Conservation (phyloP, 2,888 invertebrate genomes). For the Epinotia brunnichana region DNA sequence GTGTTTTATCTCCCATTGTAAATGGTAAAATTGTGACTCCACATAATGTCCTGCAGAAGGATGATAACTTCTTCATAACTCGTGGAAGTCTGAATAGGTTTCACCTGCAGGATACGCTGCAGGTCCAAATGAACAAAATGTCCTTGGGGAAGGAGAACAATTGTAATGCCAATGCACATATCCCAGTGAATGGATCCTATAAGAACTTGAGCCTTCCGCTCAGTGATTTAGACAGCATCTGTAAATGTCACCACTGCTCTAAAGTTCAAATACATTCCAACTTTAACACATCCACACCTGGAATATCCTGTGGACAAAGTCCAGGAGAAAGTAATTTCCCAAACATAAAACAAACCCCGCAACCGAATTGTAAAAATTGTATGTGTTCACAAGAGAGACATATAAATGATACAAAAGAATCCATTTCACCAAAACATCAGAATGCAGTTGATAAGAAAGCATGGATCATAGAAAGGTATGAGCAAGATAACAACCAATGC, state of each 20-base stretch:
- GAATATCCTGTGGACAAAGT: slow-evolving; percentile 1
- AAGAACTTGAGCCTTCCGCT: background rate
- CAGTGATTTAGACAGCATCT: slow-evolving; percentile 49
- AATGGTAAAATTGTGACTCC: slow-evolving; percentile 52
- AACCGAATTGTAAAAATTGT: slow-evolving; percentile 23
- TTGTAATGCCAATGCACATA: slow-evolving; percentile 48
- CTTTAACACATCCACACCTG: slow-evolving; percentile 37
- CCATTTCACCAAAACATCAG: slow-evolving; percentile 47
- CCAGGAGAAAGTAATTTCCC: background rate
- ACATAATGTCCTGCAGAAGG: slow-evolving; percentile 59
- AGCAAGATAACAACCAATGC: slow-evolving; percentile 59
- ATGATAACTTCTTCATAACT: slow-evolving; percentile 71
- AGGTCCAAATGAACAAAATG: slow-evolving; percentile 57
- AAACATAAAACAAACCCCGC: background rate
- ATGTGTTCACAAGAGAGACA: slow-evolving; percentile 29
- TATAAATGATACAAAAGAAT: slow-evolving; percentile 26
- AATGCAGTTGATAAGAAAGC: slow-evolving; percentile 72
- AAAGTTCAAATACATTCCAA: slow-evolving; percentile 47
- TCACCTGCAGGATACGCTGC: slow-evolving; percentile 52
- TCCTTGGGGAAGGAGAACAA: slow-evolving; percentile 68
- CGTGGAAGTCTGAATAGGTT: slow-evolving; percentile 62
- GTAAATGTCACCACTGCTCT: slow-evolving; percentile 67
- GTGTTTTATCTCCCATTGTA: slow-evolving; percentile 55
- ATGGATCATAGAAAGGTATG: slow-evolving; percentile 70
- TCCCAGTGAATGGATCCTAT: slow-evolving; percentile 3